Evolutionary conservation across 2,888 invertebrate genomes (phyloP), one percentile per base, ranked within the genome.

Genomic region (Melieria omissa): DNA sequence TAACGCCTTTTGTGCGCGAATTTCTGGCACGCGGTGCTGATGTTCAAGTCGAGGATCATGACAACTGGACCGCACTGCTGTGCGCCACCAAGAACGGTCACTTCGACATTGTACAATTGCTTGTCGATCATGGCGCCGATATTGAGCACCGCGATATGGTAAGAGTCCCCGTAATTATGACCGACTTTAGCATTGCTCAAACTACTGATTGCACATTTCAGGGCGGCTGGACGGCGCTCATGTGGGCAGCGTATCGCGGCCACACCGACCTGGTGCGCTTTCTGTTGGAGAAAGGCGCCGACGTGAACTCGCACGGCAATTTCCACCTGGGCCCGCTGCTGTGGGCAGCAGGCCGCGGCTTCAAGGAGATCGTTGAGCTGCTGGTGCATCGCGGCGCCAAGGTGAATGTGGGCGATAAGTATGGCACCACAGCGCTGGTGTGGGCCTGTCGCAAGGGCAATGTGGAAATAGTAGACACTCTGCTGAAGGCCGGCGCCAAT

Each of bases 161-260:
- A 83, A 88, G 89, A 5, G 29, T 52, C 9, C 4, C 4, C 14
- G 1, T 41, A 8, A 42, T 9, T 1, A 41, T 14, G 4, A 8
- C 6, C 3, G 0, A 6, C 29, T 57, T 14, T n/a, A 5, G 54
- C 5, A 5, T 0, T 4, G 9, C 12, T 16, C 8, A 0, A 42
- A 45, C 12, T 41, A 46, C 6, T 0, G 4, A 4, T 55, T 44
- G 4, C 44, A 3, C 3, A 42, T 14, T 58, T 7, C 87, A 97
- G 97, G 97, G 97, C 78, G 97, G 96, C 52, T 99, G 99, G 99
- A 95, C 97, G 4, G 91, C 98, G 0, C 89, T 99, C 70, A 96
- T 99, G 94, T 99, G 99, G 99, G 96, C 97, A 0, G 92, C 96
- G 8, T 99, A 99, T 88, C 97, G 98, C 86, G 98, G 96, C 7